phyloP scores from a whole-genome alignment of 2,797 vertebrate genomes.

The Amphiprion clarkii region DNA sequence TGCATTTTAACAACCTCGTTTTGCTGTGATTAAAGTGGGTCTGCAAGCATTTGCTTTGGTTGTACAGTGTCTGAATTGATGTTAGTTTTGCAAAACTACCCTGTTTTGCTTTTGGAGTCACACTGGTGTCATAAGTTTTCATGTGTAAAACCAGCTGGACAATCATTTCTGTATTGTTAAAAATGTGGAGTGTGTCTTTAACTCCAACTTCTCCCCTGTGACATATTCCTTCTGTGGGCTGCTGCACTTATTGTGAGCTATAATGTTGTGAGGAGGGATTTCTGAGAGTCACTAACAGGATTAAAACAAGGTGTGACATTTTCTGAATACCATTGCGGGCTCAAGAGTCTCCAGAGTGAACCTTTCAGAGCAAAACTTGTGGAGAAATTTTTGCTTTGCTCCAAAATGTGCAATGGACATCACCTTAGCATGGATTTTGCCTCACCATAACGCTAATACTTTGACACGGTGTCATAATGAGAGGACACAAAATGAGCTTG shows the following conservation, averaged over 20 bases:
- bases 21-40: background rate
- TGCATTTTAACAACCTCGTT: background rate
- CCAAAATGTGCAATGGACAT: background rate
- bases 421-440: conserved; percentile 6
- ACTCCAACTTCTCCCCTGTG: conserved; percentile 22
- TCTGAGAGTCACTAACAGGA: conserved; percentile 61
- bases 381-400: conserved; percentile 8
- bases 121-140: background rate
- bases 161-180: background rate
- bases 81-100: too few relatives aligned
- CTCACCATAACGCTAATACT: conserved; percentile 5
- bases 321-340: conserved; percentile 50
- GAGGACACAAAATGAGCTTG: background rate
- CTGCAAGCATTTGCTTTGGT: background rate
- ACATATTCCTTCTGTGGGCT: conserved; percentile 19
- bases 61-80: background rate
- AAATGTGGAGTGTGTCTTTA: background rate
- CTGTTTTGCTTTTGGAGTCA: background rate
- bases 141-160: background rate
- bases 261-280: conserved; percentile 45
- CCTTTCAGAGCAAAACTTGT: conserved; percentile 20
- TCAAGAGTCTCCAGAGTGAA: conserved; percentile 47
- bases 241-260: conserved; percentile 24
- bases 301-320: conserved; percentile 62
- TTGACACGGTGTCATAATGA: background rate